Evolutionary conservation across 1,140 invertebrate species (phyloP), one percentile per base, ranked within the genome.

Genomic region (Drosophila dunni): DNA sequence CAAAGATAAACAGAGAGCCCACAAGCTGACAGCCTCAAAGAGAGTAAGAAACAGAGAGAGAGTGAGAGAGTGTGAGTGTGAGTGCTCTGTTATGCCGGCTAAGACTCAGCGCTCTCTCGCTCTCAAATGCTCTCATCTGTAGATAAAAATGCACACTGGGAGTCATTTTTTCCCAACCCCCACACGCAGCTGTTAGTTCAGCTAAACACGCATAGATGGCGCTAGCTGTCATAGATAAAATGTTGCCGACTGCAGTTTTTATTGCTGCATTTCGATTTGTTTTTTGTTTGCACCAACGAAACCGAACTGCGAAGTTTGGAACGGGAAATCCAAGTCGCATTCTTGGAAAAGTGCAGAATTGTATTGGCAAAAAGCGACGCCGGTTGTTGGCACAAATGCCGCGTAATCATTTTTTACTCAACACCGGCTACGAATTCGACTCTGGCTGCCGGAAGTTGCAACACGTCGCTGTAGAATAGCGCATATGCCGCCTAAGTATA

Each of bases 1-100:
- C 42, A 80, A 88, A 86, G 83, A 86, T 86, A 86, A 86, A 86
- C 83, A 86, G 83, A 86, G 83, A 86, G 74, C 57, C 64, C 36
- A 63, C 54, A 57, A 42, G 1, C 57, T 15, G 57, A 57, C 20
- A 33, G 13, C 15, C 13, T 11, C 38, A 54, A 48, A 13, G 17
- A 20, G 17, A 20, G 17, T 20, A 20, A n/a, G 29, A 34, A 29
- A 63, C 36, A 7, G n/a, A 15, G 33, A 48, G 46, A 42, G 53
- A 24, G 17, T 8, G 33, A 33, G 40, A 48, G 53, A n/a, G 24
- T 17, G 36, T 34, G 50, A 29, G 51, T 36, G 50, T 42, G 44
- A 38, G 13, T 13, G 46, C 50, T 45, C n/a, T 67, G 54, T 67
- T 58, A 58, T 58, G 56, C 61, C 74, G 73, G 68, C 70, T 40